Percentiles rank a stretch among this genome's conserved stretches.
Evolutionary conservation across 2,113 vertebrate genomes (phyloP).

Genomic region (Crotalus tigris): DNA sequence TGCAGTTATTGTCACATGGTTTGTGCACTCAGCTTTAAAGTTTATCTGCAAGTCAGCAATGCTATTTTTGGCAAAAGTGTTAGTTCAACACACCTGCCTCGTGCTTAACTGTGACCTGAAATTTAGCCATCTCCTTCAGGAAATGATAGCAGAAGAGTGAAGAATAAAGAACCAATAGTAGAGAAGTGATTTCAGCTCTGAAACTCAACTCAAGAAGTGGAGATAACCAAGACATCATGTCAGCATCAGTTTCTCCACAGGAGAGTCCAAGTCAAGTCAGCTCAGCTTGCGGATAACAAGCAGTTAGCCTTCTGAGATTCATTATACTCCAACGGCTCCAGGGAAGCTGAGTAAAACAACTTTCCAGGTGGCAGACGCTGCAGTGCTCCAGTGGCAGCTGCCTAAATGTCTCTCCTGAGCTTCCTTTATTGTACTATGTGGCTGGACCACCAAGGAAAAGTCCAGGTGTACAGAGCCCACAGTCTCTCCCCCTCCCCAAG

Average conservation of each 20-base stretch:
- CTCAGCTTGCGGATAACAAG: neutral
- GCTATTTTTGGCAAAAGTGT: neutral
- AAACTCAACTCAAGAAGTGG: neutral
- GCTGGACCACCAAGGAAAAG: neutral
- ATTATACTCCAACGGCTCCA: neutral
- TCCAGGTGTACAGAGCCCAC: neutral
- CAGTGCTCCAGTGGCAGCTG: neutral
- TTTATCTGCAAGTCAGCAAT: neutral
- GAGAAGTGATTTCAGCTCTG: neutral
- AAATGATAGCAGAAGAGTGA: neutral
- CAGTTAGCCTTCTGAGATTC: neutral
- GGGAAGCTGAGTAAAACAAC: neutral
- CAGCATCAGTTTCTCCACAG: neutral
- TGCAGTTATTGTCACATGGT: neutral
- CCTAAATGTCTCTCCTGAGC: neutral
- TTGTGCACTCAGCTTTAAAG: neutral
- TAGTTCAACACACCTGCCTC: neutral
- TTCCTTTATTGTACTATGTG: neutral
- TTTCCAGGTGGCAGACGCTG: neutral
- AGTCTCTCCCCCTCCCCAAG: neutral
- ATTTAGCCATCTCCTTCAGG: neutral
- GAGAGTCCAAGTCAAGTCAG: neutral
- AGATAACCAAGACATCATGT: neutral
- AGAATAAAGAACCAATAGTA: neutral
- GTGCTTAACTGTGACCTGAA: neutral